These are phyloP conservation scores for Odontophorus gujanensis DNA, from an alignment of 2,113 vertebrate genomes.

Conservation along the genomic window DNA sequence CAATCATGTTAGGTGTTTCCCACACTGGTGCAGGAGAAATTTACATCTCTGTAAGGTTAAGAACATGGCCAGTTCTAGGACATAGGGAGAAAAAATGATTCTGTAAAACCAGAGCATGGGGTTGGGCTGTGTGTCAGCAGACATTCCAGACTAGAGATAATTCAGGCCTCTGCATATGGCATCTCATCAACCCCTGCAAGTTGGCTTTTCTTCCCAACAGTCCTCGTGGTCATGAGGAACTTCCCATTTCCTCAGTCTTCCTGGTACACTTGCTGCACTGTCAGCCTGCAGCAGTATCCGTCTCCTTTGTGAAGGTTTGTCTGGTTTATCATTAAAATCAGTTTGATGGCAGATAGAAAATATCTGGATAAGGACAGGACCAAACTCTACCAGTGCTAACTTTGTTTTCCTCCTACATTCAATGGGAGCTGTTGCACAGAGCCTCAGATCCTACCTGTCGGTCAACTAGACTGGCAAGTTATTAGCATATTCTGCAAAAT, in stretches of 20 bases:
- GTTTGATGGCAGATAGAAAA: not conserved
- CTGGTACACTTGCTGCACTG: not conserved
- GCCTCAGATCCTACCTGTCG: not conserved
- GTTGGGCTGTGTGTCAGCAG: not conserved
- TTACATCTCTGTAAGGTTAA: not conserved
- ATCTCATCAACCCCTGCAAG: not conserved
- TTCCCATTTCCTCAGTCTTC: not conserved
- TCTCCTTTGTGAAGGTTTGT: not conserved
- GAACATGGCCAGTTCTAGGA: not conserved
- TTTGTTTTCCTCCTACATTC: not conserved
- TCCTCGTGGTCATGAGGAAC: not conserved
- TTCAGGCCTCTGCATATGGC: not conserved
- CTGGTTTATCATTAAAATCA: not conserved
- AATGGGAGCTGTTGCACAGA: not conserved
- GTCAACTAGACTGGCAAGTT: not conserved
- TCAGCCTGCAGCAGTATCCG: not conserved
- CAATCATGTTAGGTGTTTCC: not conserved
- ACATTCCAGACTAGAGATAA: not conserved
- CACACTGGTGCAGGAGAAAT: not conserved
- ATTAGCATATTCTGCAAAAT: not conserved
- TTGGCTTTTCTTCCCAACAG: not conserved
- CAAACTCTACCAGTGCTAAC: not conserved
- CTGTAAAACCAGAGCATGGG: not conserved
- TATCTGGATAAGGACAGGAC: not conserved
- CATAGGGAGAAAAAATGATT: not conserved